phyloP scores from a whole-genome alignment of 1,140 invertebrate species.

The Drosophila miranda region DNA sequence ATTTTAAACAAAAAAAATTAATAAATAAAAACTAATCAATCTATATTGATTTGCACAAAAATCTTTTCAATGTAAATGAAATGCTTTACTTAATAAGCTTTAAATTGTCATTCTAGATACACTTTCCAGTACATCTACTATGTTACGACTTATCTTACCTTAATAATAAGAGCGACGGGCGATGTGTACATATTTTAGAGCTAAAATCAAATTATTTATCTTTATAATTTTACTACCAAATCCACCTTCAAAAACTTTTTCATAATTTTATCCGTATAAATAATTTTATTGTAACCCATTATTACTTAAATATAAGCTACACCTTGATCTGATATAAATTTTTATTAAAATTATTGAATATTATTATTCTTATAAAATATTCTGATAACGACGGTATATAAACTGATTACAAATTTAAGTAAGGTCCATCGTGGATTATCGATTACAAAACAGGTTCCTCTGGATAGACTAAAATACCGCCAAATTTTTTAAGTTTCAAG shows the following conservation, averaged over 20 bases:
- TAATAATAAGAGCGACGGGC: constrained; percentile 42
- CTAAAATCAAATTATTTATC: constrained; percentile 84
- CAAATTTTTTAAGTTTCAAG: constrained; percentile 85
- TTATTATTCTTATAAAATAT: constrained; percentile 83
- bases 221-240: constrained; percentile 45
- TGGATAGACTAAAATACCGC: constrained; percentile 84
- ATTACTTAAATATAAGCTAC: constrained; percentile 42
- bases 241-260: constrained; percentile 40
- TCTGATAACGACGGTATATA: constrained; percentile 67
- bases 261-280: constrained; percentile 40
- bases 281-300: constrained; percentile 30
- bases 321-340: constrained; percentile 83
- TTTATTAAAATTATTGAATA: constrained; percentile 81
- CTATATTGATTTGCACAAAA: too few relatives aligned
- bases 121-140: too few relatives aligned
- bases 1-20: too few relatives aligned
- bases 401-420: constrained; percentile 41
- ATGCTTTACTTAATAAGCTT: too few relatives aligned
- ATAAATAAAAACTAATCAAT: too few relatives aligned
- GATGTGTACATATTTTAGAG: constrained; percentile 82
- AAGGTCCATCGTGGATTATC: constrained; percentile 66
- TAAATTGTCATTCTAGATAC: too few relatives aligned
- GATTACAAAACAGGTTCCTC: constrained; percentile 84
- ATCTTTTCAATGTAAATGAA: too few relatives aligned
- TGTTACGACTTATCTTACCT: too few relatives aligned